Evolutionary conservation across 2,888 invertebrate genomes (phyloP).

Genomic region (Pardosa pseudoannulata): DNA sequence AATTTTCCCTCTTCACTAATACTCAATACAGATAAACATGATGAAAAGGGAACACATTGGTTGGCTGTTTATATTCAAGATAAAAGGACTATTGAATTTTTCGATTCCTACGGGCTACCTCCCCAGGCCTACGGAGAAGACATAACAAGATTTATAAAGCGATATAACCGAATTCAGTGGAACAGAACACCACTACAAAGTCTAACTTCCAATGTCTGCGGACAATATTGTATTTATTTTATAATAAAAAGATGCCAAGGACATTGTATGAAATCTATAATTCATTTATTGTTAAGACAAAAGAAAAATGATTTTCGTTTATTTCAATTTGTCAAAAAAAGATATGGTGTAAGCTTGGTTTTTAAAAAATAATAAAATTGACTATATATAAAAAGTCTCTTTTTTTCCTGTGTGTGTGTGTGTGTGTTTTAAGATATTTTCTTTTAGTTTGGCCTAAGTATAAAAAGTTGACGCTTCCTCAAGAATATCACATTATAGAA

Average conservation of each 20-base stretch:
- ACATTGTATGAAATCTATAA: not conserved
- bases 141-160: not conserved
- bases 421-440: not conserved
- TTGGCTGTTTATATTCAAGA: slow-evolving; percentile 33
- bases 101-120: slow-evolving; percentile 44
- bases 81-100: slow-evolving; percentile 23
- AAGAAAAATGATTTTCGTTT: slow-evolving; percentile 7
- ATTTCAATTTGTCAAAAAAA: slow-evolving; percentile 13
- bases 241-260: slow-evolving; percentile 20
- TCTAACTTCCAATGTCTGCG: slow-evolving; percentile 31
- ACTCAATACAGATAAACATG: slow-evolving; percentile 34
- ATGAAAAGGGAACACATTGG: slow-evolving; percentile 43
- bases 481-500: not conserved
- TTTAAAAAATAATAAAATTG: not conserved
- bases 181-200: slow-evolving; percentile 4
- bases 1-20: slow-evolving; percentile 23
- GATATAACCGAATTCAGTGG: not conserved
- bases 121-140: slow-evolving; percentile 20
- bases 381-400: not conserved
- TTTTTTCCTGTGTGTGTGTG: not conserved
- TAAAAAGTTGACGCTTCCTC: not conserved
- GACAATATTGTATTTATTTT: slow-evolving; percentile 34
- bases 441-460: not conserved
- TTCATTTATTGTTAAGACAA: not conserved
- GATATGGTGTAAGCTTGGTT: not conserved